These are phyloP conservation scores for Platanista minor DNA, from an alignment of 2,113 vertebrate species.

Conservation along the genomic window DNA sequence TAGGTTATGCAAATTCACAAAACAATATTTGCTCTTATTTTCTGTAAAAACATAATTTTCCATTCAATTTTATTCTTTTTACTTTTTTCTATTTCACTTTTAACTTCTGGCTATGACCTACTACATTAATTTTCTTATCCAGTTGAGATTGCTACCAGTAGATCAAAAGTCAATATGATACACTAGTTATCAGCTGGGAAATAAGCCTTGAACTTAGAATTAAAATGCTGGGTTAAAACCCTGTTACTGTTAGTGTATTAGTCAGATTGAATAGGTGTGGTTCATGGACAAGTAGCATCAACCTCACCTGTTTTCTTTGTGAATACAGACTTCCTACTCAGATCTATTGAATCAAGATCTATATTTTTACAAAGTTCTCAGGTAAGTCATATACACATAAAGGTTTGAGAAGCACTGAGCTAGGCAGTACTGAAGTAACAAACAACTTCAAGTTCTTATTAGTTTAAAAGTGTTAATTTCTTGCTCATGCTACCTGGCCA, in stretches of 20 bases:
- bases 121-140: not conserved
- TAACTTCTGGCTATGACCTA: not conserved
- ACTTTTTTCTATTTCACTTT: not conserved
- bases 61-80: not conserved
- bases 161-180: not conserved
- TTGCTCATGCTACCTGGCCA: not conserved
- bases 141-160: not conserved
- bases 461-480: not conserved
- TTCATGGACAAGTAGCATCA: not conserved
- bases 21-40: not conserved
- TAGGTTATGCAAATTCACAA: not conserved
- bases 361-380: not conserved
- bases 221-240: not conserved
- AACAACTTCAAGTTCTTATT: not conserved
- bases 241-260: not conserved
- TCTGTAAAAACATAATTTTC: not conserved
- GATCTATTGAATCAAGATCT: not conserved
- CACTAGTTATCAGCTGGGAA: not conserved
- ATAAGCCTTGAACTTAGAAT: not conserved
- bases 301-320: not conserved
- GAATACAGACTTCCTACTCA: not conserved
- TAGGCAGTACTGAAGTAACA: not conserved
- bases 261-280: rapidly evolving
- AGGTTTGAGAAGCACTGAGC: not conserved
- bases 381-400: not conserved